Conservation (phyloP, 2,113 vertebrate species). For the mouse (Mus musculus) region GRCm39 chrX:128719001-128719500, state of each 20-base stretch:
- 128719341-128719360: conserved; percentile 19
- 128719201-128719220: neutral
- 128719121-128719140: neutral
- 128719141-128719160: neutral
- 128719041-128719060: neutral
- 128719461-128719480: conserved; percentile 31
- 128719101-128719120: neutral
- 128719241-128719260: neutral
- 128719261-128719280: too few relatives aligned
- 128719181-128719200: neutral
- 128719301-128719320: conserved; percentile 28
- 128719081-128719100: neutral
- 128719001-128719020: neutral
- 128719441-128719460: neutral
- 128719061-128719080: neutral
- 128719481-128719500: conserved; percentile 25
- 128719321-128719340: conserved; percentile 1
- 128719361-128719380: neutral
- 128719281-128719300: neutral
- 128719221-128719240: neutral
- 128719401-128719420: conserved; percentile 36
- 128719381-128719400: conserved; percentile 15
- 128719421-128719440: neutral
- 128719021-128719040: neutral
- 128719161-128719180: neutral